phyloP scores from a whole-genome alignment of 2,888 invertebrate genomes.

The Leistus spinibarbis region DNA sequence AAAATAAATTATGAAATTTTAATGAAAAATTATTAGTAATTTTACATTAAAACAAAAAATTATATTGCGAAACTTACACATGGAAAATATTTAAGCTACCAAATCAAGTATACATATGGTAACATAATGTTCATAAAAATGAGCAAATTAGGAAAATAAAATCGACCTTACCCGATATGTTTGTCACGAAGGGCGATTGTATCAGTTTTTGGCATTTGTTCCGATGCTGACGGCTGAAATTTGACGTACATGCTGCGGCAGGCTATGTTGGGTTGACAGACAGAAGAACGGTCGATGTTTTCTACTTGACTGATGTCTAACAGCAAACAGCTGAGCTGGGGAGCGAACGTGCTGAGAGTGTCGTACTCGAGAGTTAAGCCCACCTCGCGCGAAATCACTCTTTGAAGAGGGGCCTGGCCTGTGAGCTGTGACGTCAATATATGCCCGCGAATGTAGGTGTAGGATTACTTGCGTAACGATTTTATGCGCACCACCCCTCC shows the following conservation, averaged over 20 bases:
- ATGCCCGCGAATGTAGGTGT: background rate
- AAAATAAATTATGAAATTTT: no score
- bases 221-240: slow-evolving; percentile 49
- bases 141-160: no score
- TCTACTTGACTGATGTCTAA: background rate
- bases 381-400: background rate
- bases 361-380: background rate
- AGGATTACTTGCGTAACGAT: background rate
- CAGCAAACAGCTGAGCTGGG: background rate
- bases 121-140: no score
- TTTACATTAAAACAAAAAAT: no score
- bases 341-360: background rate
- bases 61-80: no score
- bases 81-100: no score
- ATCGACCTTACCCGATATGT: slow-evolving; percentile 76
- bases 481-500: background rate
- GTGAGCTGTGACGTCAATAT: slow-evolving; percentile 23
- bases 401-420: background rate
- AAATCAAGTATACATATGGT: no score
- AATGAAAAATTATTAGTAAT: no score
- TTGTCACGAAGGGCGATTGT: slow-evolving; percentile 81
- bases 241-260: slow-evolving; percentile 3
- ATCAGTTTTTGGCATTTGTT: slow-evolving; percentile 78
- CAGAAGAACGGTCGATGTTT: slow-evolving; percentile 8
- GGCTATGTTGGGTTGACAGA: slow-evolving; percentile 17